phyloP scores from a whole-genome alignment of 2,888 invertebrate species.

The Artemia sinica region DNA sequence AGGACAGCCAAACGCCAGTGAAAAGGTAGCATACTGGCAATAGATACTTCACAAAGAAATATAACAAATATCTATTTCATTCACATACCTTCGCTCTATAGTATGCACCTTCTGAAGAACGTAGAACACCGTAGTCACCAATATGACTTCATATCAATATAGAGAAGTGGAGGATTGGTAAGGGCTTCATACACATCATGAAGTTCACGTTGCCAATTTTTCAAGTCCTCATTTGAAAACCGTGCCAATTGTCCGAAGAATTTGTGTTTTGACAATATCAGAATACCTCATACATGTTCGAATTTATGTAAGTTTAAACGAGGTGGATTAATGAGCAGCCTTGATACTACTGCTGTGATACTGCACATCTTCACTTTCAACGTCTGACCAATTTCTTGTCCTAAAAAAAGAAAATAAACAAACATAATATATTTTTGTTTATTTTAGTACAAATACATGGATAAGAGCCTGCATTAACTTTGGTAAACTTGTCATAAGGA shows the following conservation, averaged over 20 bases:
- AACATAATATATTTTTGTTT: no score
- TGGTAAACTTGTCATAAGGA: no score
- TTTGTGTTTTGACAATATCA: neutral
- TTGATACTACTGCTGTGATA: neutral
- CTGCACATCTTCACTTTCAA: neutral
- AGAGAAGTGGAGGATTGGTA: constrained; percentile 16
- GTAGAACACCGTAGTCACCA: constrained; percentile 19
- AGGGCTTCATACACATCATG: neutral
- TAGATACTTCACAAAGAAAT: no score
- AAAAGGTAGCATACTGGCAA: no score
- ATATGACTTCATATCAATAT: constrained; percentile 18
- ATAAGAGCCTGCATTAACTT: no score
- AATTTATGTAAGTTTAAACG: neutral
- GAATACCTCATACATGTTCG: constrained; percentile 4
- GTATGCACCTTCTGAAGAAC: constrained; percentile 17
- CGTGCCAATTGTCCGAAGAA: constrained; percentile 19
- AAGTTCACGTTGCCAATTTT: constrained; percentile 15
- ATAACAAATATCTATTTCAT: no score
- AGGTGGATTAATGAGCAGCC: neutral
- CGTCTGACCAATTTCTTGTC: neutral
- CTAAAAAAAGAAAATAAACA: no score
- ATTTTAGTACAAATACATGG: no score
- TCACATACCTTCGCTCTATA: constrained; percentile 18
- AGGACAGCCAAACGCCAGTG: no score
- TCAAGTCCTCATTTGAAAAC: neutral